Evolutionary conservation across 2,113 vertebrate genomes (phyloP).

Genomic region (Shinisaurus crocodilurus): DNA sequence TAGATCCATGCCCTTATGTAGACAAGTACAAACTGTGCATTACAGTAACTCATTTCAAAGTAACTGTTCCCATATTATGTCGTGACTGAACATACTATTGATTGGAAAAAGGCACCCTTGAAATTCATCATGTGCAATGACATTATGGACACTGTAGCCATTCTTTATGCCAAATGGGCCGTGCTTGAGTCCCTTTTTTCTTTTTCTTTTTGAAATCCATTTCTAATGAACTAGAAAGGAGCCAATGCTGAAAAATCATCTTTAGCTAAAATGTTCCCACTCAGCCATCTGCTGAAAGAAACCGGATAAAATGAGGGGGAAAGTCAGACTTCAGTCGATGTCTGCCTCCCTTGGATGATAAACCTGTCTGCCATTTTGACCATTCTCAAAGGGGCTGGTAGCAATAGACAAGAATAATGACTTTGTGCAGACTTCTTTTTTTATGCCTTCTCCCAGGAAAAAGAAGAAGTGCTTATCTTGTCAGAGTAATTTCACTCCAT

Average conservation of each 20-base stretch:
- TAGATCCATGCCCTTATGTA: background rate
- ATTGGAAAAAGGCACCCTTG: slow-evolving; percentile 2
- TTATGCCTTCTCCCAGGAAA: background rate
- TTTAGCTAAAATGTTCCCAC: background rate
- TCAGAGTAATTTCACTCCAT: background rate
- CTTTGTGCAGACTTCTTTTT: background rate
- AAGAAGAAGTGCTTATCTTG: background rate
- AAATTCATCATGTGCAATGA: slow-evolving; percentile 11
- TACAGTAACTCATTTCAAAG: background rate
- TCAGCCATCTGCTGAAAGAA: background rate
- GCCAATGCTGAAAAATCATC: background rate
- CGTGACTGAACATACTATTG: slow-evolving; percentile 25
- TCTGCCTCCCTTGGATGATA: background rate
- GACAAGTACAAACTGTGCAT: background rate
- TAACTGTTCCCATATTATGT: background rate
- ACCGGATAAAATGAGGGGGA: background rate
- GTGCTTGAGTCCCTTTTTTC: background rate
- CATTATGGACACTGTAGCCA: slow-evolving; percentile 1
- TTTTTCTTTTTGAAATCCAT: slow-evolving; percentile 17
- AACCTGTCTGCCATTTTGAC: background rate
- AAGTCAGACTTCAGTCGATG: background rate
- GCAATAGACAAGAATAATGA: background rate
- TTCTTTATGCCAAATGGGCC: background rate
- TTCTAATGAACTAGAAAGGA: slow-evolving; percentile 23
- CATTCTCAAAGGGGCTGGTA: background rate